Base-by-base conservation (phyloP, 2,113 vertebrate genomes). In the Bubalus kerabau region DNA sequence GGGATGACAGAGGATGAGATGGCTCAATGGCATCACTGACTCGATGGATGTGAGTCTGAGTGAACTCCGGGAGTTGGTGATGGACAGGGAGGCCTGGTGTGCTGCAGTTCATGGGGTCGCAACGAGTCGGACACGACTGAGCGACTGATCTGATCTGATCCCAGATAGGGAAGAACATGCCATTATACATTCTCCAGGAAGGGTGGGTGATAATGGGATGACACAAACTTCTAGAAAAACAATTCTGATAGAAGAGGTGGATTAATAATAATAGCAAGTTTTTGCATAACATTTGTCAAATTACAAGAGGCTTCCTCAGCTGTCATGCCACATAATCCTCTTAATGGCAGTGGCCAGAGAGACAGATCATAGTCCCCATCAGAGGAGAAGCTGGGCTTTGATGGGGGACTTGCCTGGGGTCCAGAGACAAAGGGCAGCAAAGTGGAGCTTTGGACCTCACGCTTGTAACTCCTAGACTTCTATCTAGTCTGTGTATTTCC, bases 261-360 rank as follows among this genome's bases (percentile, higher is more conserved):
- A 14, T 50, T 12, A 59, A 30, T 3, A 60, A 28, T 1, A 46
- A 46, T 28, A 56, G 15, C 1, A 23, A 52, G 9, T 7, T 40
- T 74, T 28, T 50, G 26, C 24, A 30, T 2, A 19, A 21, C 13
- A 10, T 74, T 56, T 90, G 56, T 40, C 36, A 81, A 21, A 28
- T 28, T 23, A 16, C 1, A 16, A 78, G 50, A 71, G 19, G 30
- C 15, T 23, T n/a, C 30, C 43, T 80, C 36, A 36, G 21, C 24
- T 19, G 4, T 56, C 26, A 15, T 3, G 7, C 60, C 64, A 30
- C 19, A 48, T 1, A 46, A 11, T 60, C 15, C 11, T 85, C 3
- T 4, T 0, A 0, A 12, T 16, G 26, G 16, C 0, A 0, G 23
- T 6, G n/a, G 17, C 32, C 40, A 3, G 23, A 48, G n/a, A 78